Conservation (phyloP, 2,888 invertebrate species). For the Hecatera dysodea region DNA sequence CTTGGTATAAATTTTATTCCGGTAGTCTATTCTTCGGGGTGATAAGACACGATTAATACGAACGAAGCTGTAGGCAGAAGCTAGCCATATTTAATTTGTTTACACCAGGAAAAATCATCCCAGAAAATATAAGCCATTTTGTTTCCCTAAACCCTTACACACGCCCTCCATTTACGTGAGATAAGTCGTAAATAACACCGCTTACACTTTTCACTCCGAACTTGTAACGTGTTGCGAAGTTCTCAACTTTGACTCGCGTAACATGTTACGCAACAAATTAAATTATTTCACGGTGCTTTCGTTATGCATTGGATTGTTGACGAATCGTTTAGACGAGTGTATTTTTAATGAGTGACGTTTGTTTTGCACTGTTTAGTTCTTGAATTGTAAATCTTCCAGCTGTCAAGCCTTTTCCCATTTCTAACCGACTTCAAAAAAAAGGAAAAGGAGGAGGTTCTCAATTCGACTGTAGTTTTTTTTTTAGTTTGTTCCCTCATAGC, state of each 20-base stretch:
- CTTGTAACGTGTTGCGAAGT: constrained; percentile 51
- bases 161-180: constrained; percentile 16
- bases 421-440: too few relatives aligned
- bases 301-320: constrained; percentile 48
- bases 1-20: too few relatives aligned
- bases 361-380: neutral
- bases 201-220: constrained; percentile 56
- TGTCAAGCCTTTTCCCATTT: neutral
- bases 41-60: too few relatives aligned
- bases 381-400: neutral
- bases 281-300: constrained; percentile 51
- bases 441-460: too few relatives aligned
- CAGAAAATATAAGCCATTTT: neutral
- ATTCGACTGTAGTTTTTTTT: too few relatives aligned
- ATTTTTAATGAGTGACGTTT: constrained; percentile 27
- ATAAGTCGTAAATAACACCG: constrained; percentile 51
- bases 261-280: constrained; percentile 62
- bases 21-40: too few relatives aligned
- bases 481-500: too few relatives aligned
- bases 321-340: constrained; percentile 32
- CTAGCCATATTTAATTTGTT: neutral
- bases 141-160: constrained; percentile 5
- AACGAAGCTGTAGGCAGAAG: neutral
- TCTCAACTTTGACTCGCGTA: constrained; percentile 53
- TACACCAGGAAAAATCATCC: neutral